Conservation (phyloP, 2,888 invertebrate genomes). For the Sicus ferrugineus region DNA sequence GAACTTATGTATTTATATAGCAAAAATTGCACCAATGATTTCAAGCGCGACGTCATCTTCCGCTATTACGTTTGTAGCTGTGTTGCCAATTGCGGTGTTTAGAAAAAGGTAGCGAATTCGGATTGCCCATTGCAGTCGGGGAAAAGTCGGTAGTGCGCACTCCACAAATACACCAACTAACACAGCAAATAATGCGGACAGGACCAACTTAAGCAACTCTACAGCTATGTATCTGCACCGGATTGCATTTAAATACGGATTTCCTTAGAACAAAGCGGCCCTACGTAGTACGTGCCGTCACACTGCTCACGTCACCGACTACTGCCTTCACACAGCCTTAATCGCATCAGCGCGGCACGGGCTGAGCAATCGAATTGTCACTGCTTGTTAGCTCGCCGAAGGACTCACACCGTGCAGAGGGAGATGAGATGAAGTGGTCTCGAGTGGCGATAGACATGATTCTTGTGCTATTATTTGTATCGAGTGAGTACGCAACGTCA, state of each 20-base stretch:
- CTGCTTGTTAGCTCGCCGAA: constrained; percentile 38
- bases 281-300: not conserved
- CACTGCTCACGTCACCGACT: not conserved
- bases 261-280: constrained; percentile 6
- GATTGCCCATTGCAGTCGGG: not conserved
- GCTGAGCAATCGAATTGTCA: constrained; percentile 19
- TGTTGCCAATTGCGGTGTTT: not conserved
- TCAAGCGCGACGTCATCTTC: too few species aligned
- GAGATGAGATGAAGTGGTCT: constrained; percentile 67
- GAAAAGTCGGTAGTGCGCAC: too few species aligned
- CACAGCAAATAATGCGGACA: too few species aligned
- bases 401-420: constrained; percentile 58
- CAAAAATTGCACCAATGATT: too few species aligned
- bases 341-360: not conserved
- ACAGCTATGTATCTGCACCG: constrained; percentile 6
- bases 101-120: constrained; percentile 11
- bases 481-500: constrained; percentile 61
- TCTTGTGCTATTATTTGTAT: constrained; percentile 65
- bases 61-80: too few species aligned
- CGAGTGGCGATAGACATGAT: constrained; percentile 66
- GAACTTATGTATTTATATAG: too few species aligned
- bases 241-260: constrained; percentile 10
- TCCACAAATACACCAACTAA: too few species aligned
- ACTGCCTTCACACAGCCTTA: constrained; percentile 24
- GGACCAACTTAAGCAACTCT: constrained; percentile 15